Conservation (phyloP, 2,113 vertebrate species). For the Tachysurus fulvidraco region DNA sequence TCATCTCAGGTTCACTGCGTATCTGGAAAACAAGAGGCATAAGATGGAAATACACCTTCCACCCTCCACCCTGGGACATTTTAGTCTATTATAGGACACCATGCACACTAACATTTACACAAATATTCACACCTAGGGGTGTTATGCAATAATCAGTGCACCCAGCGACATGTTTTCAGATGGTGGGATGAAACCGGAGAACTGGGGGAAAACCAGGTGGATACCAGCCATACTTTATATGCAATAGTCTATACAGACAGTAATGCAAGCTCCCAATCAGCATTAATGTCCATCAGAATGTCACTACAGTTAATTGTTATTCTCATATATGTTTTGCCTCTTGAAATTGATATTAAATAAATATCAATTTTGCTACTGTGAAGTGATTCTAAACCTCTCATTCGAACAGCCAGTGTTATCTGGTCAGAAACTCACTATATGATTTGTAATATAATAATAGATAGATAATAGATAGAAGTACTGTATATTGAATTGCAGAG, state of each 20-base stretch:
- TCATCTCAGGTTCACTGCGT: background rate
- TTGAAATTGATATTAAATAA: background rate
- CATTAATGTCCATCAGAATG: constrained; percentile 1
- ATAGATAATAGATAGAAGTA: background rate
- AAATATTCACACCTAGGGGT: background rate
- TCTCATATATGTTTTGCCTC: background rate
- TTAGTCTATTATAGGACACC: background rate
- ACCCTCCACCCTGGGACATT: background rate
- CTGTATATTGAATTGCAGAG: background rate
- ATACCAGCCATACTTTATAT: background rate
- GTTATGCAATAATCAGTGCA: background rate
- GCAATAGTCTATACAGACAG: background rate
- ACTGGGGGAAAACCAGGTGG: background rate
- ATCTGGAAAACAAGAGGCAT: background rate
- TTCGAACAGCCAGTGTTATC: background rate
- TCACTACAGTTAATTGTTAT: constrained; percentile 29
- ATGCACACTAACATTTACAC: background rate
- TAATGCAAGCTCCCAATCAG: background rate
- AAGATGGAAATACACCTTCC: background rate
- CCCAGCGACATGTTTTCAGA: background rate
- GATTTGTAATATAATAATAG: background rate
- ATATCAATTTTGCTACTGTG: background rate
- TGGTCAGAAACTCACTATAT: background rate
- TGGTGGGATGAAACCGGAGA: background rate
- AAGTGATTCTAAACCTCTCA: background rate